Base-by-base conservation (phyloP, 2,113 vertebrate species). In the Theristicus caerulescens region DNA sequence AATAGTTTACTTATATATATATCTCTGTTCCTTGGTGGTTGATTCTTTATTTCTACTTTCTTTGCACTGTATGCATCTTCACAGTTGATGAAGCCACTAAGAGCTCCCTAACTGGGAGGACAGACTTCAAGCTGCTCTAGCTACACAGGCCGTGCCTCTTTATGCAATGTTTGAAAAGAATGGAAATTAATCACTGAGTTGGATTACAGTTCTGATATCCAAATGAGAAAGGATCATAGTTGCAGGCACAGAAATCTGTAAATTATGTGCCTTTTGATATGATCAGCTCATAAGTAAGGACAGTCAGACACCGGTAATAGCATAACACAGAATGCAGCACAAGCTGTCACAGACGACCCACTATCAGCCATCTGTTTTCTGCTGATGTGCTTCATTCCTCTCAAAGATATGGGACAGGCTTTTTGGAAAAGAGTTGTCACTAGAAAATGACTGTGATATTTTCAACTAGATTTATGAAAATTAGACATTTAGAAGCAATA, bases 381-480 rank as follows among this genome's bases (percentile, higher is more conserved):
- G 83, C 69, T 95, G 64, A 82, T 93, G 83, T 74, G 42, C 83
- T 82, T 78, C 72, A 91, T 86, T 95, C 77, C 69, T 86, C 54
- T 89, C 32, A 47, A 51, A 94, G 72, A 92, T 67, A 78, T 13
- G 11, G 84, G 73, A 71, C 51, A 79, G 64, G 24, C 44, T 70
- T 87, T 52, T 57, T 52, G 10, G 42, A 76, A 92, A 69, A 65
- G 21, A 83, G 38, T 32, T 90, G 49, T 88, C 76, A 73, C 72
- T 25, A 11, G 71, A 80, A 76, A 76, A 49, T 22, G 20, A 59
- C 38, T 69, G 44, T 71, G 44, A 67, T 71, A 78, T 77, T 91
- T 92, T 64, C 58, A 78, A 78, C 88, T 10, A 71, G 65, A 93
- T 94, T 67, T 81, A 86, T 92, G 91, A 89, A 91, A 93, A 95